phyloP scores from a whole-genome alignment of 2,888 invertebrate genomes.

The Vandiemenella viatica region DNA sequence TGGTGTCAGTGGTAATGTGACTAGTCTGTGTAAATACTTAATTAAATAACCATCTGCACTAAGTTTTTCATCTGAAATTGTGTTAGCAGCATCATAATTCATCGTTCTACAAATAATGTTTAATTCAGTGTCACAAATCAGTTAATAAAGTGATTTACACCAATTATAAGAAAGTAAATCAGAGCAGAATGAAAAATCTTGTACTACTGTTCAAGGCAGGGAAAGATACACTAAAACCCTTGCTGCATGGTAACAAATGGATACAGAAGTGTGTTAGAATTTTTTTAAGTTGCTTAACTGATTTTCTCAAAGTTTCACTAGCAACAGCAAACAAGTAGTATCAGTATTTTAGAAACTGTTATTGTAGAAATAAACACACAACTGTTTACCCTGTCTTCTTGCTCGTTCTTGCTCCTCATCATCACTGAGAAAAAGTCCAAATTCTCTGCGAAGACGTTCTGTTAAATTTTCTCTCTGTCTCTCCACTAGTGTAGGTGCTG shows the following conservation, averaged over 20 bases:
- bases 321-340: neutral
- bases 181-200: too few species aligned
- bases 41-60: too few species aligned
- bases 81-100: too few species aligned
- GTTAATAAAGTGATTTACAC: too few species aligned
- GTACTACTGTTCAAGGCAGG: too few species aligned
- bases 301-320: neutral
- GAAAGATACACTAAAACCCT: too few species aligned
- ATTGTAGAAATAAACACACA: constrained; percentile 1
- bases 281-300: neutral
- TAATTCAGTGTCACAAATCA: too few species aligned
- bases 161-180: too few species aligned
- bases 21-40: too few species aligned
- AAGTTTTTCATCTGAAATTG: too few species aligned
- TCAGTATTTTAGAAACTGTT: neutral
- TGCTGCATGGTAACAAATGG: neutral
- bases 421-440: constrained; percentile 55
- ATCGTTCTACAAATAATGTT: too few species aligned
- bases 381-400: constrained; percentile 31
- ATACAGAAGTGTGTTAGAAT: neutral
- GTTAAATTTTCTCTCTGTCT: constrained; percentile 77
- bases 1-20: too few species aligned
- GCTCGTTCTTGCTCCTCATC: constrained; percentile 42
- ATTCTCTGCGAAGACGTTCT: constrained; percentile 66
- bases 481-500: constrained; percentile 72